These are phyloP conservation scores for Vulpes vulpes DNA, from an alignment of 2,113 vertebrate genomes.

Conservation along the genomic window DNA sequence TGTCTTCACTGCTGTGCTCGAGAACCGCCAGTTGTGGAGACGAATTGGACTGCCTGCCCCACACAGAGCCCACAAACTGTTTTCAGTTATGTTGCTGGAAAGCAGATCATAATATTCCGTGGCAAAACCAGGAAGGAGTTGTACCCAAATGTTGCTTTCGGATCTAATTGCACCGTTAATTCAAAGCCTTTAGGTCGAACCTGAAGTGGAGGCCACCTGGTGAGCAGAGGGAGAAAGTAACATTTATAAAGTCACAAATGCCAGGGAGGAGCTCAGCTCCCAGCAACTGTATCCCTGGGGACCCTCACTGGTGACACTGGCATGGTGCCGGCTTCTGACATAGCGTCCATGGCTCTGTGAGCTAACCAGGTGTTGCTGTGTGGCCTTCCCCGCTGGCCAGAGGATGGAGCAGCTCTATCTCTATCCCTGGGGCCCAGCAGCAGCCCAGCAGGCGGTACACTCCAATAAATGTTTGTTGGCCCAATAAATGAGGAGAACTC, in stretches of 20 bases:
- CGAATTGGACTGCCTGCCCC: background rate
- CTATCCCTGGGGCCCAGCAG: background rate
- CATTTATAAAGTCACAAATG: background rate
- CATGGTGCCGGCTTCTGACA: background rate
- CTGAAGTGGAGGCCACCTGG: background rate
- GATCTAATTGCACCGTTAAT: conserved; percentile 35
- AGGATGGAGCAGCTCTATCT: background rate
- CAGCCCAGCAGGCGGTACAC: background rate
- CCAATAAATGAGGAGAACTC: background rate
- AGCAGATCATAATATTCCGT: background rate
- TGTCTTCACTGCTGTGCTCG: background rate
- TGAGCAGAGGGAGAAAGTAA: background rate
- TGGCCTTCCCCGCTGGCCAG: background rate
- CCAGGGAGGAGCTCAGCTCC: background rate
- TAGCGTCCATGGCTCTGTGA: background rate
- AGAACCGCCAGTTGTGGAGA: background rate
- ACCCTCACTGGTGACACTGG: background rate
- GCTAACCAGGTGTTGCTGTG: background rate
- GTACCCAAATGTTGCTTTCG: background rate
- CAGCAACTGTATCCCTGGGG: background rate
- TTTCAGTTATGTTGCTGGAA: background rate
- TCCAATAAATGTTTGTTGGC: background rate
- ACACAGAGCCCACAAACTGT: background rate
- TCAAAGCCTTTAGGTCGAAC: conserved; percentile 29
- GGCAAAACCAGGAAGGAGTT: conserved; percentile 29